Conservation (phyloP, 2,113 vertebrate species). For the Myanophis thanlyinensis region DNA sequence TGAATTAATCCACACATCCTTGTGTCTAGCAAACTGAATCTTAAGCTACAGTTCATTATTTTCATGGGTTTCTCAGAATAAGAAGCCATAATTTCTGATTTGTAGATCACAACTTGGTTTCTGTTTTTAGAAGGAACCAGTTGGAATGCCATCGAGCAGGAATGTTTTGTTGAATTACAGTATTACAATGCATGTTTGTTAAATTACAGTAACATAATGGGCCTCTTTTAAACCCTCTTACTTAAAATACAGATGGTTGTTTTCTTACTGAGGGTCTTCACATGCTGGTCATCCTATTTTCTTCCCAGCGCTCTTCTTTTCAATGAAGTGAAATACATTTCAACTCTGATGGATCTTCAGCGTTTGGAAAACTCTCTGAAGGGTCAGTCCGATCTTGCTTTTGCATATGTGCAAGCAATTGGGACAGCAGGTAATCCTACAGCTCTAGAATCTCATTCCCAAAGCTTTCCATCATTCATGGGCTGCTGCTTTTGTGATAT, state of each 20-base stretch:
- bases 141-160: not conserved
- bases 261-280: not conserved
- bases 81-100: not conserved
- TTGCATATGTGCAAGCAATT: constrained; percentile 83
- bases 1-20: not conserved
- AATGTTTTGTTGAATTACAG: too few relatives aligned
- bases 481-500: not conserved
- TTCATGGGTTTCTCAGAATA: not conserved
- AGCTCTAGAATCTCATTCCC: not conserved
- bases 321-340: constrained; percentile 88
- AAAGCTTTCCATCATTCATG: not conserved
- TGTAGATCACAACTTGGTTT: not conserved
- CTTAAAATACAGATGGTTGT: not conserved
- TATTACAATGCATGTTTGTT: not conserved
- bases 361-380: constrained; percentile 78
- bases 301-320: constrained; percentile 84
- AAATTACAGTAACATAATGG: not conserved
- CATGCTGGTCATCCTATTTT: not conserved
- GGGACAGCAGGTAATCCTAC: constrained; percentile 84
- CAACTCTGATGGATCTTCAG: constrained; percentile 78
- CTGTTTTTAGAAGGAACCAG: not conserved
- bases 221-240: not conserved
- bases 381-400: constrained; percentile 80
- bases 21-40: not conserved
- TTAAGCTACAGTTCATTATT: not conserved